Conservation (phyloP, 1,140 invertebrate genomes). For the Micrasema minimum region DNA sequence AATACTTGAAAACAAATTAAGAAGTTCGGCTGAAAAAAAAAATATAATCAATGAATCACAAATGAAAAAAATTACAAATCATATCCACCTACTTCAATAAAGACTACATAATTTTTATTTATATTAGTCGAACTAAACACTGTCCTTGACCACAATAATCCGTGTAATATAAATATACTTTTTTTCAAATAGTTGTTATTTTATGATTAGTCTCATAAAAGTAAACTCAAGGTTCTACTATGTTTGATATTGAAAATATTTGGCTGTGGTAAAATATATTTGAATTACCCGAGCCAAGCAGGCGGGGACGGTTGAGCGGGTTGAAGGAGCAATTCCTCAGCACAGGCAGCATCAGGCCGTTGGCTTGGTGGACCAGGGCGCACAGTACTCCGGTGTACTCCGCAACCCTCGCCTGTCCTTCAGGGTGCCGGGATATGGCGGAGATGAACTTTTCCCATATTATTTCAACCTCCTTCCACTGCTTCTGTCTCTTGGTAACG, state of each 20-base stretch:
- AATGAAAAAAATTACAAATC: too few relatives aligned
- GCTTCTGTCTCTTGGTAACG: slow-evolving; percentile 45
- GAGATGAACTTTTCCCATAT: slow-evolving; percentile 44
- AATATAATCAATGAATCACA: too few relatives aligned
- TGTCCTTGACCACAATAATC: too few relatives aligned
- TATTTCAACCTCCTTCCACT: slow-evolving; percentile 47
- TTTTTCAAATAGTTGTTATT: too few relatives aligned
- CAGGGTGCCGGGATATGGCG: slow-evolving; percentile 44
- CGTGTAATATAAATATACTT: too few relatives aligned
- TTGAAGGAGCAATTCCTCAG: slow-evolving; percentile 49
- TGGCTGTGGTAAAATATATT: background rate
- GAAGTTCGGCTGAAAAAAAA: slow-evolving; percentile 47
- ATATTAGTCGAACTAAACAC: too few relatives aligned
- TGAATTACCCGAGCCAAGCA: slow-evolving; percentile 43
- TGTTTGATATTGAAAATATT: too few relatives aligned
- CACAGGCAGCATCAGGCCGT: slow-evolving; percentile 41
- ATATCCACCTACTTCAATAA: too few relatives aligned
- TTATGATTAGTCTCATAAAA: too few relatives aligned
- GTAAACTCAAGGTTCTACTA: too few relatives aligned
- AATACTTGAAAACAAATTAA: slow-evolving; percentile 45
- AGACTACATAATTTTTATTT: too few relatives aligned
- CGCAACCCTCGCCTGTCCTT: slow-evolving; percentile 44
- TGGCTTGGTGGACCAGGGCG: slow-evolving; percentile 45
- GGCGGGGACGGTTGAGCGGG: slow-evolving; percentile 38
- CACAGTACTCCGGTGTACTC: slow-evolving; percentile 45